Conservation (phyloP, 2,113 vertebrate genomes). For the Pteropus alecto region DNA sequence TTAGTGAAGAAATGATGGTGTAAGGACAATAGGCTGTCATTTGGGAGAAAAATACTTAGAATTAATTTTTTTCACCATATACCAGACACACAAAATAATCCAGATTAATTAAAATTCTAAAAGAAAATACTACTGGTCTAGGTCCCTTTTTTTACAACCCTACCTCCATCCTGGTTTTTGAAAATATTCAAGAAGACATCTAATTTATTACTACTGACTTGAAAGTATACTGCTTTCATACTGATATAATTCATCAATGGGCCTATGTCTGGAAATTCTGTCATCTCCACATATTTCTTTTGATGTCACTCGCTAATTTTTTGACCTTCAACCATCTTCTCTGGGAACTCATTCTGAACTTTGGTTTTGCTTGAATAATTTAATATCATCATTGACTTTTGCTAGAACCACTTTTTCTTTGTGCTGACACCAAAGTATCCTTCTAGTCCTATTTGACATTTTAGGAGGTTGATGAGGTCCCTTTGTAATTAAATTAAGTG, state of each 20-base stretch:
- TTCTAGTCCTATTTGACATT: slow-evolving; percentile 31
- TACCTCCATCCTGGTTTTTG: neutral
- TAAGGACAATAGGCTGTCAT: neutral
- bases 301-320: neutral
- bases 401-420: neutral
- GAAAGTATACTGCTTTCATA: neutral
- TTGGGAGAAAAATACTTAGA: neutral
- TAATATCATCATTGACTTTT: slow-evolving; percentile 15
- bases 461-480: neutral
- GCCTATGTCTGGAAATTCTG: neutral
- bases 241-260: neutral
- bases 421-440: neutral
- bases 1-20: neutral
- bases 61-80: neutral
- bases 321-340: neutral
- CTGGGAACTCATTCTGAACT: slow-evolving; percentile 3
- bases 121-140: neutral
- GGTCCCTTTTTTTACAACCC: neutral
- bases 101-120: neutral
- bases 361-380: slow-evolving; percentile 11
- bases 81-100: neutral
- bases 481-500: slow-evolving; percentile 50
- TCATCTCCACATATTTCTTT: neutral
- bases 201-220: neutral
- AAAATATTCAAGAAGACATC: neutral